Base-by-base conservation (phyloP, 2,888 invertebrate species). In the Actias luna region DNA sequence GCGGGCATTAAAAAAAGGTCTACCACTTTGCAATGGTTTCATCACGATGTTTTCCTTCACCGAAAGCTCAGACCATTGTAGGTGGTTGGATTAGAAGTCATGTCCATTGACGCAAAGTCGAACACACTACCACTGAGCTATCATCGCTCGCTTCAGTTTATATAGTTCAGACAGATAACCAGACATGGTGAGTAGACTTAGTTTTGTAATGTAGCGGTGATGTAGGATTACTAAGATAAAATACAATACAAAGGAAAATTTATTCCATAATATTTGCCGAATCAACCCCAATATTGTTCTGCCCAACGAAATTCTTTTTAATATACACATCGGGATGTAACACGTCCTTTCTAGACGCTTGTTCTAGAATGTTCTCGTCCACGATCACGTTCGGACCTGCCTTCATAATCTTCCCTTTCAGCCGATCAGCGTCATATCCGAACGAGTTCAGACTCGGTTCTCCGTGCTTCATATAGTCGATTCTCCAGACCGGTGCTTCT, bases 391-490 rank as follows among this genome's bases (percentile, higher is more conserved):
- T 83, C 0, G 83, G 79, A 0, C 83, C 83, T 0, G 79, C 74
- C 61, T 88, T 87, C 12, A 83, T 74, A 1, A 89, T 67, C 35
- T 85, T 87, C 0, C 79, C 83, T n/a, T 80, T 78, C 1, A 87
- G 65, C 22, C 69, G 66, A 18, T 83, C 82, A 0, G 74, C 69
- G 5, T 82, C 82, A 58, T 73, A 78, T 0, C 69, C 77, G 18
- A 85, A 80, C 68, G 80, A 71, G 67, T 85, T 84, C 0, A 87
- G 33, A 33, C 81, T 83, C 0, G 89, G 85, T 8, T 88, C 87
- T 0, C 89, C 89, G 61, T 89, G 91, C 67, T 88, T 90, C 78
- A 79, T 82, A 68, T 91, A 92, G 67, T 92, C 91, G 62, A 91
- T 89, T 61, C 88, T 73, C 92, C 92, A 92, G 0, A 87, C 82